These are phyloP conservation scores for Hypotaenidia okinawae DNA, from an alignment of 2,797 vertebrate species.

Conservation along the genomic window DNA sequence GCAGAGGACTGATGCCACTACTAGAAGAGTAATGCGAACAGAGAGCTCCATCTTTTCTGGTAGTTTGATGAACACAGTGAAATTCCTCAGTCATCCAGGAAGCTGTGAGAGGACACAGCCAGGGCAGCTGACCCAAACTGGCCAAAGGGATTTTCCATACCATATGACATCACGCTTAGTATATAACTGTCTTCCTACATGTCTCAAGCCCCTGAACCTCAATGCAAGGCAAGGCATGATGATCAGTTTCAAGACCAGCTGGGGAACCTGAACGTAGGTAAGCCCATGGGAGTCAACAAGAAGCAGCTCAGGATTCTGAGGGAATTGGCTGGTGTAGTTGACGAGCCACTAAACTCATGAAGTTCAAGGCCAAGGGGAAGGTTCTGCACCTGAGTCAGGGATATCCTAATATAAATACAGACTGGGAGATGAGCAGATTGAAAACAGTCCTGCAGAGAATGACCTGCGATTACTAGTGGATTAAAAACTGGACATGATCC, in stretches of 20 bases:
- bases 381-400: neutral
- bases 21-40: neutral
- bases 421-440: neutral
- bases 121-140: too few species aligned
- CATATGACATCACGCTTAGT: too few species aligned
- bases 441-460: neutral
- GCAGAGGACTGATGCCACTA: neutral
- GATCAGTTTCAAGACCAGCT: neutral
- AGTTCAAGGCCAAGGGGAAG: neutral
- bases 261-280: neutral
- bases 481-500: neutral
- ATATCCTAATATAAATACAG: neutral
- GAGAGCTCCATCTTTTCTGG: neutral
- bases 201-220: neutral
- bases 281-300: neutral
- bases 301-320: neutral
- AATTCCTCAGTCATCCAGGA: neutral
- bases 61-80: neutral
- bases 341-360: neutral
- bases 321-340: neutral
- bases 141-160: too few species aligned
- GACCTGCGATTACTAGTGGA: neutral
- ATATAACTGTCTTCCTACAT: neutral
- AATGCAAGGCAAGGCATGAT: neutral
- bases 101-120: too few species aligned